Conservation (phyloP, 2,113 vertebrate species). For the Lanius ludovicianus region DNA sequence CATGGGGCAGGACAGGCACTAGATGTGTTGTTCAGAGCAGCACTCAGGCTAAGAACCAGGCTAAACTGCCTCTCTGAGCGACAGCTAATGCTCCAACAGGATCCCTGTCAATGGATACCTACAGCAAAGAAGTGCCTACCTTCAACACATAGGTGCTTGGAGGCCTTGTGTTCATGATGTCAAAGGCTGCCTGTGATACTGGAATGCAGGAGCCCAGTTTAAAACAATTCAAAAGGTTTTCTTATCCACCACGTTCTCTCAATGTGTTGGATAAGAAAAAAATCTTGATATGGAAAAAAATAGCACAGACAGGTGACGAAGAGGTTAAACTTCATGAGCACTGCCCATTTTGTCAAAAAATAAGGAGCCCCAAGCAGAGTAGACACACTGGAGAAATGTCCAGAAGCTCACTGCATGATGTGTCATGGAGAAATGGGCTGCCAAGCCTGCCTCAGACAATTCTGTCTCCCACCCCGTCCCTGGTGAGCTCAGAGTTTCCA, state of each 20-base stretch:
- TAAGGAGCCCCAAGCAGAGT: neutral
- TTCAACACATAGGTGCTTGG: neutral
- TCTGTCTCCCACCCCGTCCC: neutral
- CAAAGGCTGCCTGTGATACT: neutral
- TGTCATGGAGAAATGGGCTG: neutral
- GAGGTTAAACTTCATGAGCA: neutral
- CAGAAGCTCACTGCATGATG: neutral
- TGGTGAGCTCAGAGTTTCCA: constrained; percentile 42
- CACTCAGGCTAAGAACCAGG: neutral
- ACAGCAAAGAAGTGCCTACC: neutral
- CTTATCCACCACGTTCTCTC: neutral
- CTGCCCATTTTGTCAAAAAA: neutral
- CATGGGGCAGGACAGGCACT: neutral
- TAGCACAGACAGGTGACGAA: neutral
- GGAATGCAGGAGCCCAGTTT: neutral
- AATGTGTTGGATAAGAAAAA: neutral
- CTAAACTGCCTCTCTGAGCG: neutral
- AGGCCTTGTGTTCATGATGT: neutral
- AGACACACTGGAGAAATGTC: neutral
- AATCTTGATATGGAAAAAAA: neutral
- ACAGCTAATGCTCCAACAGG: neutral
- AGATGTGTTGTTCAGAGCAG: neutral
- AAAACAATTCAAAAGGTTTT: neutral
- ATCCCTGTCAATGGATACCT: neutral
- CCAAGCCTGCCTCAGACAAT: neutral